phyloP scores from a whole-genome alignment of 2,888 invertebrate species.

The Itoplectis maculator region DNA sequence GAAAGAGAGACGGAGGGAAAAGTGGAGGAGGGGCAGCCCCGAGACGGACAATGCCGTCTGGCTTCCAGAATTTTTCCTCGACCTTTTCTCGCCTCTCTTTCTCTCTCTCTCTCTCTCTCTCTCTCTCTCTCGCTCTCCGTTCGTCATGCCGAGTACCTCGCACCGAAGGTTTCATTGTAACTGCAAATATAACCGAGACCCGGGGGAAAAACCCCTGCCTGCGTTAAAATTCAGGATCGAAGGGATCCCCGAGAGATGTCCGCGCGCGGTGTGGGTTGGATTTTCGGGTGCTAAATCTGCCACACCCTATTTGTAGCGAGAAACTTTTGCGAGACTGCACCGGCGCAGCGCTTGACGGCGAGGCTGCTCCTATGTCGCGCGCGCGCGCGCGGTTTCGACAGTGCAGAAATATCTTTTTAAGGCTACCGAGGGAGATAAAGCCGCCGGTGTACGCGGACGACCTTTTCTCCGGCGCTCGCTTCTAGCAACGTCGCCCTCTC shows the following conservation, averaged over 20 bases:
- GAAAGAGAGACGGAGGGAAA: conserved; percentile 30
- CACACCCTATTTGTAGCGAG: conserved; percentile 71
- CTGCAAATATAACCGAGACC: background rate
- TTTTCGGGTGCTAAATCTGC: conserved; percentile 69
- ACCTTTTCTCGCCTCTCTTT: conserved; percentile 30
- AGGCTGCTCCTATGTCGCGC: conserved; percentile 21
- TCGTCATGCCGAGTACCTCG: conserved; percentile 13
- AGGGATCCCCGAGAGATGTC: background rate
- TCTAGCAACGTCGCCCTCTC: conserved; percentile 37
- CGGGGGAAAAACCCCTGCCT: background rate
- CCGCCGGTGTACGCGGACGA: conserved; percentile 54
- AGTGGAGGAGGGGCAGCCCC: conserved; percentile 32
- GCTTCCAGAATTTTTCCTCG: conserved; percentile 53
- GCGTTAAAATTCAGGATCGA: conserved; percentile 1
- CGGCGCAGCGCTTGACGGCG: too few species aligned
- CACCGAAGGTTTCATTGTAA: background rate
- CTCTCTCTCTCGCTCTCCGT: conserved; percentile 42
- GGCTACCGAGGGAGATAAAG: conserved; percentile 20
- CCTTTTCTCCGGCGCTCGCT: conserved; percentile 48
- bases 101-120: conserved; percentile 7
- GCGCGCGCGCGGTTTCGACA: conserved; percentile 35
- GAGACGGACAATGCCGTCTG: conserved; percentile 67
- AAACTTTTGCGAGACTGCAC: too few species aligned
- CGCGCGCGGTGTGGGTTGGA: conserved; percentile 50
- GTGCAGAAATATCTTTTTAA: conserved; percentile 62